A percentile compares a stretch with the other conserved stretches of the same genome.
phyloP scores from a whole-genome alignment of 2,797 vertebrate species.

The Cephalopachus bancanus region DNA sequence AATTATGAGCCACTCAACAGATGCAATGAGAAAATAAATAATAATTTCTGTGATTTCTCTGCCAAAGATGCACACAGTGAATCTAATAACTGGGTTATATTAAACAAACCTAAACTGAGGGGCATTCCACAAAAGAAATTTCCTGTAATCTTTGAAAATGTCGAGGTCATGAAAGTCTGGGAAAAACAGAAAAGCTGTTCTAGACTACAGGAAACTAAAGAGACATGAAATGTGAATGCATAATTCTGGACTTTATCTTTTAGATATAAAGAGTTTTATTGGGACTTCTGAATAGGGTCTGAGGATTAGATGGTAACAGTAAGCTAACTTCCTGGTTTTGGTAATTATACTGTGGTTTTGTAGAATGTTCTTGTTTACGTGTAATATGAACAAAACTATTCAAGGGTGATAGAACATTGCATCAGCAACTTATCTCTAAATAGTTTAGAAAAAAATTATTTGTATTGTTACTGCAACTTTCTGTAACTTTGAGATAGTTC shows the following conservation, averaged over 20 bases:
- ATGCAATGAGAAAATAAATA: neutral
- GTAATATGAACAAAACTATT: neutral
- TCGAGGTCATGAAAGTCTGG: neutral
- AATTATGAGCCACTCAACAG: neutral
- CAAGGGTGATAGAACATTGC: neutral
- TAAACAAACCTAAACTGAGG: neutral
- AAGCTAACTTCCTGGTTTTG: neutral
- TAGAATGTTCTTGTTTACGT: neutral
- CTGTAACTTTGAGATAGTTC: neutral
- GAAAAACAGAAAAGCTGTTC: neutral
- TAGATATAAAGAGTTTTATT: neutral
- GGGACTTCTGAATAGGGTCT: neutral
- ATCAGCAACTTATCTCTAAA: neutral
- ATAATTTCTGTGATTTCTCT: neutral
- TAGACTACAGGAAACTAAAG: neutral
- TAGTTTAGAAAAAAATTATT: neutral
- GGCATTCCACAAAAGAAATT: neutral
- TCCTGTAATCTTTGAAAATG: neutral
- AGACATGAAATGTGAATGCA: neutral
- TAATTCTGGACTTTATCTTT: neutral
- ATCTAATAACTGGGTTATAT: neutral
- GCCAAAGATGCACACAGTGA: neutral
- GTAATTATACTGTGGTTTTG: neutral
- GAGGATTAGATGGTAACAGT: neutral
- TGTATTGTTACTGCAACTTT: neutral